These are phyloP conservation scores for Smittia sp. DNA, from an alignment of 2,888 invertebrate genomes.

Conservation along the genomic window DNA sequence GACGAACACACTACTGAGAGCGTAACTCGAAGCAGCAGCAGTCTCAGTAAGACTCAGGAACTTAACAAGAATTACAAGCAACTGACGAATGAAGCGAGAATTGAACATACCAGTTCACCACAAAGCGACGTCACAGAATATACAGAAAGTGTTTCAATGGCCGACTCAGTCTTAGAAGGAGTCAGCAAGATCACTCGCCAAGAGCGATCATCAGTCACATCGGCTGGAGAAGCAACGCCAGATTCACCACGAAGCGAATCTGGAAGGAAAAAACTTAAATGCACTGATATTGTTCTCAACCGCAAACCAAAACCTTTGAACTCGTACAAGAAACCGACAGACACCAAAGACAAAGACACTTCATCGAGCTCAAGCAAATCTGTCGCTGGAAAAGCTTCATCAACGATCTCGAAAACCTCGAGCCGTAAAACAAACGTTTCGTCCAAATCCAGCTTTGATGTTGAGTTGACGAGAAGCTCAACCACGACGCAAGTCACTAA, in stretches of 20 bases:
- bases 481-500: conserved; percentile 44
- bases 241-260: conserved; percentile 20
- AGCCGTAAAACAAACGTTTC: conserved; percentile 22
- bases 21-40: conserved; percentile 12
- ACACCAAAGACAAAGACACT: background rate
- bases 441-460: background rate
- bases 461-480: background rate
- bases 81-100: conserved; percentile 13
- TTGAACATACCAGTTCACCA: conserved; percentile 45
- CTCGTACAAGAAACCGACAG: conserved; percentile 42
- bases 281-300: conserved; percentile 30
- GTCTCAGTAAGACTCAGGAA: conserved; percentile 38
- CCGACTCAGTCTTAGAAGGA: conserved; percentile 48
- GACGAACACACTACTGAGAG: conserved; percentile 29
- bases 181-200: background rate
- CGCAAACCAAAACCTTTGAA: conserved; percentile 41
- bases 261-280: conserved; percentile 27
- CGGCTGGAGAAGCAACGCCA: conserved; percentile 4
- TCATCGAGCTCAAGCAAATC: conserved; percentile 41
- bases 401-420: conserved; percentile 14
- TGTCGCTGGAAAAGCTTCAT: conserved; percentile 17
- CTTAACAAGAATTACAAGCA: conserved; percentile 24
- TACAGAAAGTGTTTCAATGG: conserved; percentile 46
- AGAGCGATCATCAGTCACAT: background rate
- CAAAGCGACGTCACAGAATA: conserved; percentile 47